These are phyloP conservation scores for Apogon hyalosoma DNA, from an alignment of 2,797 vertebrate genomes.

Conservation along the genomic window DNA sequence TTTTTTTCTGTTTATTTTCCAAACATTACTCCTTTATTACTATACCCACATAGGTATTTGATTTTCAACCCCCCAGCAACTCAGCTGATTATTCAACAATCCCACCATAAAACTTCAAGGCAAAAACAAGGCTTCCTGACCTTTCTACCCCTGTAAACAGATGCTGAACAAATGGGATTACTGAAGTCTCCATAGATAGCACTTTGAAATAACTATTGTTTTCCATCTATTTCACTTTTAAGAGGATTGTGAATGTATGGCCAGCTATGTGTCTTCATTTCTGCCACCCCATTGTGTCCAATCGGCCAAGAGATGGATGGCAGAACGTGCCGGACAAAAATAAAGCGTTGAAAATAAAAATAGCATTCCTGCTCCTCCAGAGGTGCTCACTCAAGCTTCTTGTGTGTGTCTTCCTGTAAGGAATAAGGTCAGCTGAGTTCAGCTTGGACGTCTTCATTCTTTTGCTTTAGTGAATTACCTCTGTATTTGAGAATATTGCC, in stretches of 20 bases:
- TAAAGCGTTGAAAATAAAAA: conserved; percentile 53
- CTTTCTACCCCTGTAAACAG: conserved; percentile 39
- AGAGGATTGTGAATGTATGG: conserved; percentile 10
- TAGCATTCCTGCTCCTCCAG: conserved; percentile 41
- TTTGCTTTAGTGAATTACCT: neutral
- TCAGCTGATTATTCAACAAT: conserved; percentile 32
- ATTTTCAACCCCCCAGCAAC: conserved; percentile 42
- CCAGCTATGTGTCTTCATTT: neutral
- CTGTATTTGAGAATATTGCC: neutral
- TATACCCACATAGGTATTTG: conserved; percentile 18
- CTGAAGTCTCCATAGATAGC: conserved; percentile 19
- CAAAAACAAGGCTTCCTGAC: conserved; percentile 6
- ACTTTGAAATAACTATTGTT: conserved; percentile 23
- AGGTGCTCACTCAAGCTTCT: conserved; percentile 8
- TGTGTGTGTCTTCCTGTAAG: neutral
- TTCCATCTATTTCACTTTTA: conserved; percentile 19
- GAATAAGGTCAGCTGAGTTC: conserved; percentile 20
- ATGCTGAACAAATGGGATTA: conserved; percentile 10
- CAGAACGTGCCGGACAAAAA: conserved; percentile 44
- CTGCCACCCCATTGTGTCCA: conserved; percentile 14
- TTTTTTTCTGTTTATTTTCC: conserved; percentile 5
- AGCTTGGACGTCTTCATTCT: neutral
- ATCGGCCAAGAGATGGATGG: conserved; percentile 16
- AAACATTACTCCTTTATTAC: neutral
- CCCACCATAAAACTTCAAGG: conserved; percentile 22